Evolutionary conservation across 2,113 vertebrate species (phyloP), one percentile per base, ranked within the genome.

Genomic region (Halichoeres trimaculatus): DNA sequence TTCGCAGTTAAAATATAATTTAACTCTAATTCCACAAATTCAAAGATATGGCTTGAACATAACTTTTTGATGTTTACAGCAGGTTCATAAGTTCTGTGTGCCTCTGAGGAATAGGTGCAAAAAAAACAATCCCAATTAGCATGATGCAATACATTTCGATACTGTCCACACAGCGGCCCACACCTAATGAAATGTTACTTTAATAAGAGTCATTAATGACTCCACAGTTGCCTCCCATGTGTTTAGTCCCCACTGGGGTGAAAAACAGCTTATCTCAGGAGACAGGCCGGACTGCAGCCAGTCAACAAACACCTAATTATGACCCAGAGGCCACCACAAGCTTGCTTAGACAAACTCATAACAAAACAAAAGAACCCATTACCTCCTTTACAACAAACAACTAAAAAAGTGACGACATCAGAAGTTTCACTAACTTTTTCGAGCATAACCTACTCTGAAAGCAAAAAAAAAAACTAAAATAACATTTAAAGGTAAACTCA

Each of bases 221-320:
- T 45, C 17, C 6, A 45, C 43, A 19, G 43, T 16, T 4, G 17
- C 17, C 43, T 56, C 61, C 56, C 57, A 2, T 22, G 56, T 24
- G 43, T 26, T 20, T 19, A n/a, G 19, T 19, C 41, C 5, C 13
- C 4, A 8, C 43, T 19, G 3, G 17, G 16, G 43, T 45, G 45
- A 48, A 85, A 48, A 59, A 76, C 62, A 8, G n/a, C 57, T 22
- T 38, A 51, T 10, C 71, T 69, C 68, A 20, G 74, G 56, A 48
- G 72, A 56, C 35, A 0, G 53, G 65, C 8, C 74, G 62, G 56
- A 57, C 56, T 67, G 9, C 54, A 61, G 64, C 55, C 78, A 54
- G 20, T 17, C 8, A 56, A 12, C 1, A 57, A 57, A 50, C 69
- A 54, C 48, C 17, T 82, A 56, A 85, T 85, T 76, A 79, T 41